These are phyloP conservation scores for Augochlorella aurata DNA, from an alignment of 2,888 invertebrate species.

Conservation along the genomic window DNA sequence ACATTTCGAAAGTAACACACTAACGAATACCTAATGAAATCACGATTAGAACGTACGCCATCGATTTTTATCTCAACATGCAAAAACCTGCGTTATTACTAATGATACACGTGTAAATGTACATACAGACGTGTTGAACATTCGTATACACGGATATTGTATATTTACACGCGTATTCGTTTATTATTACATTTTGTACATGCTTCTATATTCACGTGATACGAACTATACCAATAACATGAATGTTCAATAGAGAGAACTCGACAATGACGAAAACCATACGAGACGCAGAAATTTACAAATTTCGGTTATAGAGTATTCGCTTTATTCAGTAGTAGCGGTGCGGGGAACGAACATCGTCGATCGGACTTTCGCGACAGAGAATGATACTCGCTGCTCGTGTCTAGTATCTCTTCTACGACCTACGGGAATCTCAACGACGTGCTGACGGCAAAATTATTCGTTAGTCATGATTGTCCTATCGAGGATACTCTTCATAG, in stretches of 20 bases:
- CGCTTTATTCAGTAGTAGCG: background rate
- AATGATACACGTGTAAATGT: slow-evolving; percentile 13
- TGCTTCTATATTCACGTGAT: slow-evolving; percentile 39
- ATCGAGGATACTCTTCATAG: slow-evolving; percentile 55
- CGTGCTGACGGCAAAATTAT: slow-evolving; percentile 20
- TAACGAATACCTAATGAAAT: slow-evolving; percentile 34
- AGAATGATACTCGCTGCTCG: slow-evolving; percentile 26
- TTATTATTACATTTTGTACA: slow-evolving; percentile 56
- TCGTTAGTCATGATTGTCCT: slow-evolving; percentile 70
- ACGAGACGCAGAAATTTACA: slow-evolving; percentile 34
- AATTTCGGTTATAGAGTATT: slow-evolving; percentile 27
- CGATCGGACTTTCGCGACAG: slow-evolving; percentile 15
- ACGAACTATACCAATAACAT: slow-evolving; percentile 38
- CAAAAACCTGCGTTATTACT: slow-evolving; percentile 46
- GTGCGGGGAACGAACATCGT: slow-evolving; percentile 21
- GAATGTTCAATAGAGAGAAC: slow-evolving; percentile 36
- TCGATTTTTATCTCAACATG: slow-evolving; percentile 39
- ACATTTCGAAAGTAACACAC: slow-evolving; percentile 8
- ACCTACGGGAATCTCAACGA: slow-evolving; percentile 2
- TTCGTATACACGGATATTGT: background rate
- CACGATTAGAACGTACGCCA: slow-evolving; percentile 40
- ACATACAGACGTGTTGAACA: background rate
- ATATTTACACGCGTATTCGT: slow-evolving; percentile 21
- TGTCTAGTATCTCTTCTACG: background rate
- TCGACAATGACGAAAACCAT: slow-evolving; percentile 38